These are phyloP conservation scores for Ephialtes manifestator DNA, from an alignment of 2,888 invertebrate species.

Conservation along the genomic window DNA sequence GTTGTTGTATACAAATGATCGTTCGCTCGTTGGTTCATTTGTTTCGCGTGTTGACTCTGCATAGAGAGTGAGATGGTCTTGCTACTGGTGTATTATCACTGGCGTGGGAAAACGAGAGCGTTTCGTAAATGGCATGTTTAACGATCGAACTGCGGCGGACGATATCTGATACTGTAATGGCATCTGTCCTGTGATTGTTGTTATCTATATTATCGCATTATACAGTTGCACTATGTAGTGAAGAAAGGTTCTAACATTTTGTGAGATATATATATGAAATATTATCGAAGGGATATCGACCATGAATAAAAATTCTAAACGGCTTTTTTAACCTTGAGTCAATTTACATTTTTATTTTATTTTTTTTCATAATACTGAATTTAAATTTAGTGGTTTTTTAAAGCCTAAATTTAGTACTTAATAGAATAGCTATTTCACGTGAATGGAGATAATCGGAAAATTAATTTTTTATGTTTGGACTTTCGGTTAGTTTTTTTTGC, in stretches of 20 bases:
- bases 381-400: too few species aligned
- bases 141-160: slow-evolving; percentile 33
- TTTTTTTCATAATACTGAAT: too few species aligned
- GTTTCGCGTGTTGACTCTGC: not conserved
- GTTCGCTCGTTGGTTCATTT: not conserved
- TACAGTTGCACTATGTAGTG: not conserved
- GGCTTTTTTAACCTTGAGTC: too few species aligned
- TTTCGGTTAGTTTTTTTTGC: too few species aligned
- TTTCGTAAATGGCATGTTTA: slow-evolving; percentile 7
- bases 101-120: not conserved
- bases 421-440: too few species aligned
- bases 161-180: slow-evolving; percentile 4
- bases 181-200: not conserved
- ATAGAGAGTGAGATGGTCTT: not conserved
- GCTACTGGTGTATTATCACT: not conserved
- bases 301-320: too few species aligned
- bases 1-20: not conserved
- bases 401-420: too few species aligned
- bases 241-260: not conserved
- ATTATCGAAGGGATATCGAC: too few species aligned
- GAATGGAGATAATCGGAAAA: too few species aligned
- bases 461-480: too few species aligned
- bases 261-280: not conserved
- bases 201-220: not conserved
- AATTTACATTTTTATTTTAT: too few species aligned